A percentile compares a stretch with the other conserved stretches of the same genome.
Evolutionary conservation across 2,888 invertebrate species (phyloP).

Genomic region (Zootermopsis nevadensis): DNA sequence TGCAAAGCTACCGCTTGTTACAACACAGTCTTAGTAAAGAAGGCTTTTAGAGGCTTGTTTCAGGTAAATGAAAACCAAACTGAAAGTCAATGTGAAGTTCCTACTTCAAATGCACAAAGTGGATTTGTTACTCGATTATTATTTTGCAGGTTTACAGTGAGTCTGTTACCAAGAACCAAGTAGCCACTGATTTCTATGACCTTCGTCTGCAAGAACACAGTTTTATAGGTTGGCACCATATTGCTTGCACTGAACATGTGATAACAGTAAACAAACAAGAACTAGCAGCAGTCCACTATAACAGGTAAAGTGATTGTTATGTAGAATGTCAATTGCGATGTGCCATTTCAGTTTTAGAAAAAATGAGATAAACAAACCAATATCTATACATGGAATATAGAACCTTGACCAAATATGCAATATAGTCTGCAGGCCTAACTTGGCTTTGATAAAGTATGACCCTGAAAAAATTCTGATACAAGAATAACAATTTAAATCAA

Average conservation of each 20-base stretch:
- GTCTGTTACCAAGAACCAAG: conserved; percentile 70
- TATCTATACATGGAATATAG: too few relatives aligned
- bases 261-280: conserved; percentile 65
- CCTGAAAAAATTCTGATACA: too few relatives aligned
- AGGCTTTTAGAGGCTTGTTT: conserved; percentile 54
- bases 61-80: conserved; percentile 19
- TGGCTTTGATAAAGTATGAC: too few relatives aligned
- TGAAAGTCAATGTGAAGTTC: too few relatives aligned
- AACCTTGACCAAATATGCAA: too few relatives aligned
- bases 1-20: conserved; percentile 60
- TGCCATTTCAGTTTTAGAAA: too few relatives aligned
- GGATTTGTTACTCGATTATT: background rate
- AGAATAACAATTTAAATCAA: too few relatives aligned
- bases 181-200: conserved; percentile 79
- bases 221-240: conserved; percentile 67
- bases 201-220: conserved; percentile 68
- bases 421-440: too few relatives aligned
- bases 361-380: too few relatives aligned
- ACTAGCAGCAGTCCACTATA: conserved; percentile 62
- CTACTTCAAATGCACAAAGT: too few relatives aligned
- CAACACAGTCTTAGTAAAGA: conserved; percentile 56
- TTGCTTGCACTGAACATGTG: conserved; percentile 63
- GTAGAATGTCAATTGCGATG: too few relatives aligned
- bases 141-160: conserved; percentile 64
- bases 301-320: conserved; percentile 58